Evolutionary conservation across 2,113 vertebrate genomes (phyloP), one percentile per base, ranked within the genome.

Genomic region (Ondatra zibethicus): DNA sequence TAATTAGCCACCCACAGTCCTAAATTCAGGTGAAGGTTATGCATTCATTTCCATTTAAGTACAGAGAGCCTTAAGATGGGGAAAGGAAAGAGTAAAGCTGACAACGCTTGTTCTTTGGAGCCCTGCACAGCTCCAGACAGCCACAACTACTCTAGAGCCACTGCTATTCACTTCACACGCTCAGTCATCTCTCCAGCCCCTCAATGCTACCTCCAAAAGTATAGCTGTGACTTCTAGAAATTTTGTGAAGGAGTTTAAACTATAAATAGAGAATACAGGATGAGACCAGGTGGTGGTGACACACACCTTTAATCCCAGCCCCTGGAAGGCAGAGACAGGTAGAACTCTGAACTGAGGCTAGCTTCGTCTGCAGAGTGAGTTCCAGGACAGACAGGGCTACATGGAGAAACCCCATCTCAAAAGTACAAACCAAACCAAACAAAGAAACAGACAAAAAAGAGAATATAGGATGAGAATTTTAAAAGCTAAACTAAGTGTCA

Each of bases 21-120:
- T 66, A 96, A 73, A 94, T 84, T n/a, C 68, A 96, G 61, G 77
- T 50, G 66, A 93, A 89, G 13, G 45, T 86, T 95, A 90, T 72
- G 0, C 61, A 76, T 82, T 81, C 61, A 76, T 82, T 81, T 80
- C 63, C 36, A 55, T 45, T 33, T 27, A 92, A 88, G 45, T 65
- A 96, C 4, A 78, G 14, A 90, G 55, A 68, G 12, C 21, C 29
- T 91, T 75, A 23, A 25, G 50, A 50, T 73, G 77, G 75, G 23
- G 47, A 93, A 91, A 52, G 23, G 27, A 42, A 63, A 84, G 47
- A 58, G 39, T 86, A 7, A 89, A 91, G 70, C 0, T 63, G 45
- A 87, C 29, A 27, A 23, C 65, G 33, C 19, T 90, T 25, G 91
- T 91, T 55, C 29, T 92, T 78, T 93, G 58, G 42, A 93, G 42